A percentile compares a stretch with the other conserved stretches of the same genome.
Evolutionary conservation across 2,888 invertebrate genomes (phyloP).

Genomic region (Hipparchia semele): DNA sequence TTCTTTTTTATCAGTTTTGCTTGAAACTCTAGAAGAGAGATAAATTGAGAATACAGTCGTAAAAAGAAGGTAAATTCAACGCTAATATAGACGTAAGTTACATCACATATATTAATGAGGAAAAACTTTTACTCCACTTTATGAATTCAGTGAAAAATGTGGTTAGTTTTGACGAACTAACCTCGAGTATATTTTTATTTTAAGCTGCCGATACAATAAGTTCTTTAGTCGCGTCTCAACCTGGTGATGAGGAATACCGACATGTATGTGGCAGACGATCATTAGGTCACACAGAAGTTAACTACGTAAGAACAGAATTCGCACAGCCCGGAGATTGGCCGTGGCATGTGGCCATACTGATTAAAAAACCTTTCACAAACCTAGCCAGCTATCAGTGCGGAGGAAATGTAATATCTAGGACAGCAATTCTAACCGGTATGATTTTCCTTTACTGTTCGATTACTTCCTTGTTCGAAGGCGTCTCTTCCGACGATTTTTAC

Average conservation of each 20-base stretch:
- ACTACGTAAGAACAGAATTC: constrained; percentile 58
- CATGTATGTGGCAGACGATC: constrained; percentile 68
- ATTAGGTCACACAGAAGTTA: constrained; percentile 63
- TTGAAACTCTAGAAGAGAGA: too few species aligned
- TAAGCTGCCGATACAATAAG: constrained; percentile 25
- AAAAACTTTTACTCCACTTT: too few species aligned
- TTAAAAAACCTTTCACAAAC: constrained; percentile 46
- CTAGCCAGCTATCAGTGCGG: constrained; percentile 62
- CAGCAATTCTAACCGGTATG: constrained; percentile 70
- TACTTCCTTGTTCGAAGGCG: constrained; percentile 17
- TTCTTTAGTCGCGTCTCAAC: constrained; percentile 24
- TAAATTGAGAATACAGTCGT: too few species aligned
- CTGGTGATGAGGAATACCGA: constrained; percentile 44
- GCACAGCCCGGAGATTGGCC: constrained; percentile 72
- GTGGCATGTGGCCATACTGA: constrained; percentile 71
- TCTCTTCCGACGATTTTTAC: neutral
- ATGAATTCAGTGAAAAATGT: too few species aligned
- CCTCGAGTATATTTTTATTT: neutral
- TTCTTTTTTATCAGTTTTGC: too few species aligned
- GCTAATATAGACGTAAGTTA: too few species aligned
- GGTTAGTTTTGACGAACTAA: too few species aligned
- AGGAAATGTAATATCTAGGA: constrained; percentile 70
- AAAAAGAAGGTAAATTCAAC: too few species aligned
- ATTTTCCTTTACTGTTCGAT: constrained; percentile 29
- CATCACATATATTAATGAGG: too few species aligned